A percentile compares a stretch with the other conserved stretches of the same genome.
phyloP scores from a whole-genome alignment of 1,140 invertebrate species.

The Drosophila subobscura region DNA sequence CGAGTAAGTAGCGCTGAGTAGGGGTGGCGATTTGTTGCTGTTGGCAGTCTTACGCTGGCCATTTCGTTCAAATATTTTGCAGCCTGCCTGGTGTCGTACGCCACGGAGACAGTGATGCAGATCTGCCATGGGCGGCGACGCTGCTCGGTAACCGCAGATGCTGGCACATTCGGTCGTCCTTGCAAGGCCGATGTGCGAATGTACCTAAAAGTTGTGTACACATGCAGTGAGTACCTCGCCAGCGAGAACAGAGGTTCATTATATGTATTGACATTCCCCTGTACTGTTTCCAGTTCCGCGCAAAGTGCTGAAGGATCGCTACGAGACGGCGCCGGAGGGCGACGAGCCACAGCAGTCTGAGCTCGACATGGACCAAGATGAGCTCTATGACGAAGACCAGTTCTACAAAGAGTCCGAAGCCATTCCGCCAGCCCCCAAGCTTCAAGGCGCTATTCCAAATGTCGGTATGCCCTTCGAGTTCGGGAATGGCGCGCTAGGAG shows the following conservation, averaged over 20 bases:
- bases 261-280: not conserved
- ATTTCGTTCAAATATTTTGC: constrained; percentile 22
- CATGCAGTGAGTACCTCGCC: constrained; percentile 91
- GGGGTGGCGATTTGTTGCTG: not conserved
- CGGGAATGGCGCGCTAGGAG: constrained; percentile 12
- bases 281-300: constrained; percentile 88
- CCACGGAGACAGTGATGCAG: constrained; percentile 93
- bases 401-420: constrained; percentile 79
- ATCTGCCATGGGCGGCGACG: constrained; percentile 93
- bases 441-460: constrained; percentile 68
- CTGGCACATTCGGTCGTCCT: constrained; percentile 93
- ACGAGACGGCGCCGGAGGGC: constrained; percentile 88
- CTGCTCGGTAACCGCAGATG: constrained; percentile 91
- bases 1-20: constrained; percentile 52
- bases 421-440: constrained; percentile 70
- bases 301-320: constrained; percentile 91
- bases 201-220: constrained; percentile 95
- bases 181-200: constrained; percentile 91
- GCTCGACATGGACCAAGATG: constrained; percentile 83
- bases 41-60: not conserved
- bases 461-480: constrained; percentile 55
- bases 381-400: constrained; percentile 83
- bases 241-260: not conserved
- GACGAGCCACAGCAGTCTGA: constrained; percentile 87
- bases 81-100: constrained; percentile 94